These are phyloP conservation scores for Meandrina meandrites DNA, from an alignment of 92 coral and sea anemone genomes.

Conservation along the genomic window DNA sequence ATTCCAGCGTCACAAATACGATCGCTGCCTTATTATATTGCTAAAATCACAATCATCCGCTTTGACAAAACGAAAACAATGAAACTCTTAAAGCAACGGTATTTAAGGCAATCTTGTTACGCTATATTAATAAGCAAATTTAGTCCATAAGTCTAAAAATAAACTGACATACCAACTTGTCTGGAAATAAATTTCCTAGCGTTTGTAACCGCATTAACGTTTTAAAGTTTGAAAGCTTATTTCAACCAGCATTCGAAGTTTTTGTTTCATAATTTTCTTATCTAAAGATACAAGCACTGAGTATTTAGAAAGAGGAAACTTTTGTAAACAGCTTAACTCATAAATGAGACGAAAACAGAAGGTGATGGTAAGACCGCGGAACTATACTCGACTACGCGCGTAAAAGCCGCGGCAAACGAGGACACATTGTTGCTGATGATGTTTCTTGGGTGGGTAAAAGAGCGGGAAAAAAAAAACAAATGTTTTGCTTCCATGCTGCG, in stretches of 20 bases:
- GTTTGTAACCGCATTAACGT: not conserved
- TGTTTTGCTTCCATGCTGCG: too few relatives aligned
- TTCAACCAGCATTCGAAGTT: not conserved
- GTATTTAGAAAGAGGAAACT: not conserved
- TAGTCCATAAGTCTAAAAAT: not conserved
- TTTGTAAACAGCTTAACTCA: not conserved
- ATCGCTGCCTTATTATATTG: not conserved
- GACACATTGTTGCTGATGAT: too few relatives aligned
- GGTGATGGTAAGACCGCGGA: too few relatives aligned
- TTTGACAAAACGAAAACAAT: not conserved
- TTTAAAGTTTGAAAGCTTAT: not conserved
- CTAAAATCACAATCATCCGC: not conserved
- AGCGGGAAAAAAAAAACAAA: too few relatives aligned
- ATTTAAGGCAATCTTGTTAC: not conserved
- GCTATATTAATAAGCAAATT: not conserved
- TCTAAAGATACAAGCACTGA: not conserved
- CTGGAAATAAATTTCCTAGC: not conserved
- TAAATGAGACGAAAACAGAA: not conserved
- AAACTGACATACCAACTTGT: not conserved
- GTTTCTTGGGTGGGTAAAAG: too few relatives aligned
- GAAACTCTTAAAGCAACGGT: not conserved
- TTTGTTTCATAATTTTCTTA: not conserved
- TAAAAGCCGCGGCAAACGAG: too few relatives aligned
- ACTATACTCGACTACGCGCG: too few relatives aligned
- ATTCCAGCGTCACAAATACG: not conserved